Base-by-base conservation (phyloP, 2,113 vertebrate species). In the Ctenodactylus gundi region DNA sequence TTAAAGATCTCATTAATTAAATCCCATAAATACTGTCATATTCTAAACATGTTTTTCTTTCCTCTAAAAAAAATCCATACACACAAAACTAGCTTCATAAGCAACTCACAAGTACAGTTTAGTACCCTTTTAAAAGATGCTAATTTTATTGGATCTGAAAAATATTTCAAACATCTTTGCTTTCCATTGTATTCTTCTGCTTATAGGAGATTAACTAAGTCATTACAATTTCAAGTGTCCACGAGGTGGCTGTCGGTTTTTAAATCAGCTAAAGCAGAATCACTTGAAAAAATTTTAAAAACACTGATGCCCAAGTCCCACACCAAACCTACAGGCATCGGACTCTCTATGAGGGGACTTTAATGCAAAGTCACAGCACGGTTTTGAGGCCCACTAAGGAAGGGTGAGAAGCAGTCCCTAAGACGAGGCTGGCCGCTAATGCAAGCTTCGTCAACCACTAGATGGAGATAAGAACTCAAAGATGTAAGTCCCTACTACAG, bases 391-490 rank as follows among this genome's bases (percentile, higher is more conserved):
- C 17, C 2, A 77, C 29, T 36, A 64, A 77, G 49, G 39, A 82
- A 64, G 31, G 60, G 6, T 44, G 70, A 55, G 44, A 68, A 64
- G 7, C 4, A 57, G 18, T 27, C 8, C 36, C n/a, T 58, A 6
- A 51, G n/a, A 73, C 95, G 75, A 44, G 20, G 46, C 41, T 18
- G 7, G 5, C 46, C 51, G 80, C 34, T 29, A 44, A 90, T 83
- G 51, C 39, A n/a, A 5, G 18, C 88, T 18, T 41, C 44, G 15
- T 49, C 6, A 2, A 64, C 96, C 97, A 96, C 93, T 91, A 96
- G 96, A 84, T 95, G 97, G 95, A 39, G 91, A 96, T 91, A 97
- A 58, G 36, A 84, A 55, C 39, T 70, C 91, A 88, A 83, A 94
- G 39, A 97, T 93, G 27, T 15, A 15, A 44, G 2, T 49, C 88